These are phyloP conservation scores for Zoanthus sociatus DNA, from an alignment of 92 coral and sea anemone genomes.

Conservation along the genomic window DNA sequence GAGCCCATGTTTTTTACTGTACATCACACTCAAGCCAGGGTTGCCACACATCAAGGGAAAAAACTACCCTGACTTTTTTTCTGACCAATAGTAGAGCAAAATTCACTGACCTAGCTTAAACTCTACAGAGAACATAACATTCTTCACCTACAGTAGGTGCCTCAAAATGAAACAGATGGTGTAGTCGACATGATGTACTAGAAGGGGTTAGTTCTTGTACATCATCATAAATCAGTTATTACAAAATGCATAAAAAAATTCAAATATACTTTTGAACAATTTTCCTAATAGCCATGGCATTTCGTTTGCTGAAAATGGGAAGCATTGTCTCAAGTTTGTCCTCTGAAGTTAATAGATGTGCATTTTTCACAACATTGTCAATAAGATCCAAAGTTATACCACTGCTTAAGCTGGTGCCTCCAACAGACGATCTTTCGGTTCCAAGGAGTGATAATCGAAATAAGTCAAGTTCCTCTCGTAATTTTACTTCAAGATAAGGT, in stretches of 20 bases:
- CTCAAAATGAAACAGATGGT: too few species aligned
- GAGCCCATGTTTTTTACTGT: too few species aligned
- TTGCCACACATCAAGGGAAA: too few species aligned
- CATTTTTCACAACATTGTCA: conserved; percentile 30
- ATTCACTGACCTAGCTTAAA: too few species aligned
- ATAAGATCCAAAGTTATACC: conserved; percentile 61
- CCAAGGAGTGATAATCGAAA: conserved; percentile 6
- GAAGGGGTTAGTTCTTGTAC: too few species aligned
- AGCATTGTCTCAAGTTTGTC: conserved; percentile 11
- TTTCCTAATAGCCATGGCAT: conserved; percentile 51
- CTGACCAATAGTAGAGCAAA: too few species aligned
- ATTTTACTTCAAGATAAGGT: not conserved
- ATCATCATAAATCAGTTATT: too few species aligned
- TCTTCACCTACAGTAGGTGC: too few species aligned
- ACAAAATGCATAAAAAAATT: not conserved
- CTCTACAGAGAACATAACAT: too few species aligned
- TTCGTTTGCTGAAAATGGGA: conserved; percentile 58
- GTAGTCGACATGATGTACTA: too few species aligned
- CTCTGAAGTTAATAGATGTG: not conserved
- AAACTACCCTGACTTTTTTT: too few species aligned
- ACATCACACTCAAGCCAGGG: too few species aligned
- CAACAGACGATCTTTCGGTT: conserved; percentile 65
- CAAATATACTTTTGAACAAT: conserved; percentile 28
- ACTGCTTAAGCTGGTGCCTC: conserved; percentile 49
- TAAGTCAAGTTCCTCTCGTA: not conserved